A percentile compares a stretch with the other conserved stretches of the same genome.
These are phyloP conservation scores for Adelges cooleyi DNA, from an alignment of 1,140 invertebrate species.

Conservation along the genomic window DNA sequence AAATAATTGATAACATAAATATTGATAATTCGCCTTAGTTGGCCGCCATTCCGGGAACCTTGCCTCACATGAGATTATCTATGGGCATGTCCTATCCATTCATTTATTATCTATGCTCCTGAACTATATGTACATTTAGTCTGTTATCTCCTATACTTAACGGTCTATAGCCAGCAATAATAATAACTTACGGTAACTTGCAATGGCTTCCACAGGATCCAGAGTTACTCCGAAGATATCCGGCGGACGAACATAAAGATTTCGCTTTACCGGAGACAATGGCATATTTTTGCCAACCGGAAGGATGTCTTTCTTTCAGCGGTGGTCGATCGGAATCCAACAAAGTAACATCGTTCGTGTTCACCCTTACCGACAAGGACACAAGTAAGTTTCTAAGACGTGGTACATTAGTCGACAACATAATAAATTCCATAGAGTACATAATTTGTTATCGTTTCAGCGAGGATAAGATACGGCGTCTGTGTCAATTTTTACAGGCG, in stretches of 20 bases:
- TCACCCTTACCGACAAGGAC: slow-evolving; percentile 98
- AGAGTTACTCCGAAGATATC: slow-evolving; percentile 89
- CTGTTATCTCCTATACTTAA: too few species aligned
- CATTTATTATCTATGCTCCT: too few species aligned
- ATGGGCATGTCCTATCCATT: too few species aligned
- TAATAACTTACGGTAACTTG: too few species aligned
- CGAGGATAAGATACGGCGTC: slow-evolving; percentile 82
- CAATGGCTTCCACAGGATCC: slow-evolving; percentile 49
- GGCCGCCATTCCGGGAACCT: too few species aligned
- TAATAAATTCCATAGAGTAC: too few species aligned
- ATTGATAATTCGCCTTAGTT: too few species aligned
- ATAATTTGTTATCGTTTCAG: slow-evolving; percentile 38
- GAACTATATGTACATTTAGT: too few species aligned
- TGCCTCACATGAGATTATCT: too few species aligned
- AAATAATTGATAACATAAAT: too few species aligned
- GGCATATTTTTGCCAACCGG: slow-evolving; percentile 99
- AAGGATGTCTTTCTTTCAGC: slow-evolving; percentile 87
- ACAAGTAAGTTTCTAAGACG: slow-evolving; percentile 56
- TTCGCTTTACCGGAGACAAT: slow-evolving; percentile 94
- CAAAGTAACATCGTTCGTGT: slow-evolving; percentile 93
- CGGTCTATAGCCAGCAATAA: too few species aligned
- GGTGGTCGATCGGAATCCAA: slow-evolving; percentile 69
- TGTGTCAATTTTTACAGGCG: slow-evolving; percentile 97
- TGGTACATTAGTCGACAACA: too few species aligned
- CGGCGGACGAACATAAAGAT: slow-evolving; percentile 92